A percentile compares a stretch with the other conserved stretches of the same genome.
Conservation (phyloP, 2,113 vertebrate genomes). For the Meles meles region DNA sequence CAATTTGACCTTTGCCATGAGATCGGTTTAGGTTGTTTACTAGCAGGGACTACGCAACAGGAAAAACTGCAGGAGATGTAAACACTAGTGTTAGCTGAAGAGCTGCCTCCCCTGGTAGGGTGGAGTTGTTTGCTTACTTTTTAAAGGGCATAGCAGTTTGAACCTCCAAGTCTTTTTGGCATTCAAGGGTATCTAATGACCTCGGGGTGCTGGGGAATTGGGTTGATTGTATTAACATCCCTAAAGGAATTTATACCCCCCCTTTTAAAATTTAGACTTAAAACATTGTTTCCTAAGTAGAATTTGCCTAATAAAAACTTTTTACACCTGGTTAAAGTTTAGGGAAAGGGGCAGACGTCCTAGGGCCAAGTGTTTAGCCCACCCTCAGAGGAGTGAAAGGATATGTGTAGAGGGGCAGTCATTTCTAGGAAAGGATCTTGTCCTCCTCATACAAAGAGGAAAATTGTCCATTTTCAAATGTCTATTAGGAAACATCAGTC, state of each 20-base stretch:
- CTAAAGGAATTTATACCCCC: neutral
- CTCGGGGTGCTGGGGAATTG: neutral
- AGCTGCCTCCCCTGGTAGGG: neutral
- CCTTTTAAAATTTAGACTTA: neutral
- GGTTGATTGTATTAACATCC: neutral
- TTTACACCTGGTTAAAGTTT: neutral
- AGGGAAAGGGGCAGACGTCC: neutral
- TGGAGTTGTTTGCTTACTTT: constrained; percentile 36
- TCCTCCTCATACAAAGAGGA: neutral
- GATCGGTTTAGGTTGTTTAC: constrained; percentile 21
- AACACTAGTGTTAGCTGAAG: neutral
- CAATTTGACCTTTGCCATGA: neutral
- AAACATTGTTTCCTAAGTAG: neutral
- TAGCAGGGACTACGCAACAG: neutral
- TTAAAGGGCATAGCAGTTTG: neutral
- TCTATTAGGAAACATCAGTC: neutral
- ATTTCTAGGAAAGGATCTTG: neutral
- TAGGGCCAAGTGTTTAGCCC: too few relatives aligned
- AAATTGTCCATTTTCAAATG: neutral
- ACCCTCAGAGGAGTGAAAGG: neutral
- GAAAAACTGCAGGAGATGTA: neutral
- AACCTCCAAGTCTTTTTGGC: neutral
- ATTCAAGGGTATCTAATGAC: neutral
- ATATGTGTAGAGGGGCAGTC: accelerated
- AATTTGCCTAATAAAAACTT: neutral